Evolutionary conservation across 2,888 invertebrate species (phyloP).

Genomic region (Metallyticus violacea): DNA sequence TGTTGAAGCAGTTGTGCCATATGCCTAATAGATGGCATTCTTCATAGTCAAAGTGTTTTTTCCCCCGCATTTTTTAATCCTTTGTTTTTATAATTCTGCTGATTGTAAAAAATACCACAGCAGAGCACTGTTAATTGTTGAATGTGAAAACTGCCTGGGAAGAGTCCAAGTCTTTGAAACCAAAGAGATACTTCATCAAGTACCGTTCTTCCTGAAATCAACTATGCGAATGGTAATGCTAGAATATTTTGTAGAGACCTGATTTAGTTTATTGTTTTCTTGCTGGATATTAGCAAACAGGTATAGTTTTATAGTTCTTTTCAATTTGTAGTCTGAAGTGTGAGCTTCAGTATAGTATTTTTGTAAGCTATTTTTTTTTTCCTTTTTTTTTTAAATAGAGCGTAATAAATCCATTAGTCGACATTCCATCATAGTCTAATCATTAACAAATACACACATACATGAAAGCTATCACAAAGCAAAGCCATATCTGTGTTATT

Average conservation of each 20-base stretch:
- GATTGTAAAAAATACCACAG: too few species aligned
- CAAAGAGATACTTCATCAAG: constrained; percentile 14
- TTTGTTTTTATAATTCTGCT: background rate
- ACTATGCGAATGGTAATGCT: constrained; percentile 23
- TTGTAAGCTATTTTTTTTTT: constrained; percentile 26
- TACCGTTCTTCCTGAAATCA: constrained; percentile 16
- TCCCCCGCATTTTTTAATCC: background rate
- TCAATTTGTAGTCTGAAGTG: constrained; percentile 26
- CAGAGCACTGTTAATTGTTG: background rate
- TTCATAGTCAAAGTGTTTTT: background rate
- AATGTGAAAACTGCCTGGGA: background rate
- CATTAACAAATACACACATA: constrained; percentile 5
- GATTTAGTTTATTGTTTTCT: constrained; percentile 19
- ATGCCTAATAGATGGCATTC: background rate
- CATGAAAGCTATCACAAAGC: background rate
- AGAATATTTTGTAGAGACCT: constrained; percentile 21
- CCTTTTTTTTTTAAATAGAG: constrained; percentile 25
- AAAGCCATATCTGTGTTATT: background rate
- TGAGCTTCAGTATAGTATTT: constrained; percentile 30
- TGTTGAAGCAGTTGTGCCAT: background rate
- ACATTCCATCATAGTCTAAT: constrained; percentile 29
- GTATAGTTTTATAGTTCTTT: constrained; percentile 31
- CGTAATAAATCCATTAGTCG: constrained; percentile 27
- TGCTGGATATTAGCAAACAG: constrained; percentile 18
- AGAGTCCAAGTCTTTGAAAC: background rate